Evolutionary conservation across 2,797 vertebrate genomes (phyloP), one percentile per base, ranked within the genome.

Genomic region (Cyclopterus lumpus): DNA sequence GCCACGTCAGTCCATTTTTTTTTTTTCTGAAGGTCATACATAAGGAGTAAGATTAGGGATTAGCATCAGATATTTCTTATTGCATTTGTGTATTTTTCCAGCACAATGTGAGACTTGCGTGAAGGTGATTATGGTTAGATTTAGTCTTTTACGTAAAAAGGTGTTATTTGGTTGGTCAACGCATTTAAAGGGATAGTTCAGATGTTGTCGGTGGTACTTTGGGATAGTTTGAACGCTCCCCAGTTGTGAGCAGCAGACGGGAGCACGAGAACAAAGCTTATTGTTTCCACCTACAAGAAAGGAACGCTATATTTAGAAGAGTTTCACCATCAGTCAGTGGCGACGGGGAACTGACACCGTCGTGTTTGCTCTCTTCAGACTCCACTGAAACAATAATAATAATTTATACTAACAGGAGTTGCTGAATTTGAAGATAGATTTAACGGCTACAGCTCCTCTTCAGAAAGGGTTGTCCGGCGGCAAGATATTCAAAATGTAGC

Each of bases 1-100:
- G 46, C 73, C 62, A 22, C 51, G 78, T 61, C 12, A 53, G n/a
- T 83, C 74, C 5, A 3, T 73, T 77, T 73, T 66, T 67, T n/a
- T n/a, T n/a, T 10, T 6, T 62, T 75, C 46, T 82, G 62, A 71
- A 80, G 75, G 53, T 77, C 73, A 59, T 9, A 9, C 46, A 15
- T 42, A 10, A 57, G n/a, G 8, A 66, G 4, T 14, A 22, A 51
- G 53, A 67, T 69, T 8, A 61, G 14, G 49, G 42, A 40, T 40
- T 40, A 40, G 15, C 14, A 26, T 28, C 10, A 71, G 11, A 54
- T 57, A 26, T 51, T 40, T 28, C 24, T 24, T 6, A 32, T 20
- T 57, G 8, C 22, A 18, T 61, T 5, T n/a, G 14, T 0, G 0
- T 1, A 30, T 22, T 34, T 55, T 73, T 28, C 6, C 15, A 15